Conservation (phyloP, 2,888 invertebrate genomes). For the Thelaira solivaga region DNA sequence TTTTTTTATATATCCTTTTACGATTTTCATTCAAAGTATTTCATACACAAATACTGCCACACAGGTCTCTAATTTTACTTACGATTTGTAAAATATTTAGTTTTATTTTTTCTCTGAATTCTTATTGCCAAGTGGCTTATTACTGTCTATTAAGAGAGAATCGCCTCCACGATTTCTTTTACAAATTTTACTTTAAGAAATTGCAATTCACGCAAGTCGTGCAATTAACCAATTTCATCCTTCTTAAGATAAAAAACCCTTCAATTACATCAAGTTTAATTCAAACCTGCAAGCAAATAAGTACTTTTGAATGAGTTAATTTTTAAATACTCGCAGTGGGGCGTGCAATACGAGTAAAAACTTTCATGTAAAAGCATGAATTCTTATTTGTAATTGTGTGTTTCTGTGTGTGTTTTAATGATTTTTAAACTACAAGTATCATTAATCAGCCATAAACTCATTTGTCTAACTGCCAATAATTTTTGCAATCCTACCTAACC, state of each 20-base stretch:
- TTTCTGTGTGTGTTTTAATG: conserved; percentile 33
- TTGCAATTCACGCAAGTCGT: neutral
- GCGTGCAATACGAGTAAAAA: neutral
- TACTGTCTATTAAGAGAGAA: too few relatives aligned
- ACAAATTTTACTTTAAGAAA: neutral
- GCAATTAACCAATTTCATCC: neutral
- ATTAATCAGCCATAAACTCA: conserved; percentile 52
- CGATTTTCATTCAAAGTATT: too few relatives aligned
- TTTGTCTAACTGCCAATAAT: conserved; percentile 46
- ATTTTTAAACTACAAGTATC: conserved; percentile 46
- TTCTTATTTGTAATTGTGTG: neutral
- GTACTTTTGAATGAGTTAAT: conserved; percentile 1
- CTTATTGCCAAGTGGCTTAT: too few relatives aligned
- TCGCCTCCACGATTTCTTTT: too few relatives aligned
- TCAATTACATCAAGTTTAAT: neutral
- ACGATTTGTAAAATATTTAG: too few relatives aligned
- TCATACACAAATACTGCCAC: too few relatives aligned
- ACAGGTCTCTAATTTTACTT: too few relatives aligned
- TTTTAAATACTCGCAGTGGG: too few relatives aligned
- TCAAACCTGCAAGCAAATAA: neutral
- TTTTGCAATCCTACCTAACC: neutral
- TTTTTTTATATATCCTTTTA: too few relatives aligned
- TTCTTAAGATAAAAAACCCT: neutral
- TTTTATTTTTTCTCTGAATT: too few relatives aligned
- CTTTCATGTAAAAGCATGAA: neutral